These are phyloP conservation scores for Meloidogyne exigua DNA, from an alignment of 1,140 invertebrate genomes.

Conservation along the genomic window DNA sequence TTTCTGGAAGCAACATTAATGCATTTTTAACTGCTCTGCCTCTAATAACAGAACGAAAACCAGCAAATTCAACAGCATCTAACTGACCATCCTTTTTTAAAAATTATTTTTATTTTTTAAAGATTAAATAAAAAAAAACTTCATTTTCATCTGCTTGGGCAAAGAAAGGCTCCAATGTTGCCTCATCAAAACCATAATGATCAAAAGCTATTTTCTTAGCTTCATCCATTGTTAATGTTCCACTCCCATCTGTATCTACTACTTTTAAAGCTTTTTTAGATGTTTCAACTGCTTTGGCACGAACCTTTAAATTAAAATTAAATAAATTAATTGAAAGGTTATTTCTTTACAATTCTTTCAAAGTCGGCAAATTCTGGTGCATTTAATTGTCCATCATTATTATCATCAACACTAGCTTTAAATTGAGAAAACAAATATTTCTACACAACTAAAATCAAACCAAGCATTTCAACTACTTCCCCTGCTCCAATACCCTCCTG, in stretches of 20 bases:
- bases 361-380: constrained; percentile 49
- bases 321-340: not conserved
- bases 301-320: constrained; percentile 61
- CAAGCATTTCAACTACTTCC: constrained; percentile 60
- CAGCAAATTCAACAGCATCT: constrained; percentile 61
- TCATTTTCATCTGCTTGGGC: constrained; percentile 63
- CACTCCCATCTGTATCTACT: constrained; percentile 59
- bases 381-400: constrained; percentile 62
- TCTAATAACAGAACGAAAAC: constrained; percentile 60
- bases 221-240: constrained; percentile 59
- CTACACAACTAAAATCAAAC: not conserved
- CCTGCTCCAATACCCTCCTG: constrained; percentile 62
- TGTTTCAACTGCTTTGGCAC: constrained; percentile 60
- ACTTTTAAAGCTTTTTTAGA: constrained; percentile 60
- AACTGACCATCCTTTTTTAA: constrained; percentile 52
- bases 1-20: constrained; percentile 41
- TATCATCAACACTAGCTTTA: constrained; percentile 57
- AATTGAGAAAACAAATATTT: not conserved
- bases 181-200: constrained; percentile 63
- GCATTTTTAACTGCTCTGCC: constrained; percentile 61
- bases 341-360: not conserved
- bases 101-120: not conserved
- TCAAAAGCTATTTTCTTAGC: constrained; percentile 62
- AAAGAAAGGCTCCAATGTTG: constrained; percentile 59
- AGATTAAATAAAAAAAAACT: not conserved